Evolutionary conservation across 1,140 invertebrate genomes (phyloP), one percentile per base, ranked within the genome.

Genomic region (Leptopilina clavipes): DNA sequence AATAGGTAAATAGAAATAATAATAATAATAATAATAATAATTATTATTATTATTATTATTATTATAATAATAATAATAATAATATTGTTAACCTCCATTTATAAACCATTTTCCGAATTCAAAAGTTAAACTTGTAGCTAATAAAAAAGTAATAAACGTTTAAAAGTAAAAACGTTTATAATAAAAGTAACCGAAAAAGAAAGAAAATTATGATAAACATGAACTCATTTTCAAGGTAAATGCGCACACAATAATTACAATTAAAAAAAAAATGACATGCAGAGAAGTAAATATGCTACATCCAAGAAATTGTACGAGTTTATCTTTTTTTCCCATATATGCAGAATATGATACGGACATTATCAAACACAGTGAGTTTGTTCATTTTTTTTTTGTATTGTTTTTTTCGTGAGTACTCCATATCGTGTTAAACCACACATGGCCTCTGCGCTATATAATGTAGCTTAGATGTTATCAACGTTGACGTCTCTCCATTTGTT

Each of bases 401-500:
- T 14, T 65, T 65, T 65, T 25, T 59, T 25, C 19, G 6, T 52
- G 48, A 25, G 56, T 3, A n/a, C 54, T 22, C 5, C 52, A 12
- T 59, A 19, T 56, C 52, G n/a, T 22, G 54, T 59, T 19, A 19
- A 59, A 59, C 54, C 9, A 19, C 54, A 59, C 56, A 65, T 31
- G 25, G 25, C n/a, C 18, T 22, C 54, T 25, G 3, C 12, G 65
- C 25, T 43, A 11, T 22, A 25, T 25, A 31, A 73, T 73, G 8
- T 59, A 18, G 40, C 56, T 52, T 6, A 44, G 17, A 54, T 12
- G 71, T 44, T 45, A 75, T 45, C 45, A 31, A 25, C 65, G n/a
- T 52, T 37, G n/a, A 37, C 73, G 8, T 65, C 19, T 65, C 11
- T 40, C 71, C 74, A 75, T 76, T 78, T 72, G 71, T 52, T 56